Percentiles rank a stretch among this genome's conserved stretches.
These are phyloP conservation scores for Hassar affinis DNA, from an alignment of 2,113 vertebrate genomes.

Conservation along the genomic window DNA sequence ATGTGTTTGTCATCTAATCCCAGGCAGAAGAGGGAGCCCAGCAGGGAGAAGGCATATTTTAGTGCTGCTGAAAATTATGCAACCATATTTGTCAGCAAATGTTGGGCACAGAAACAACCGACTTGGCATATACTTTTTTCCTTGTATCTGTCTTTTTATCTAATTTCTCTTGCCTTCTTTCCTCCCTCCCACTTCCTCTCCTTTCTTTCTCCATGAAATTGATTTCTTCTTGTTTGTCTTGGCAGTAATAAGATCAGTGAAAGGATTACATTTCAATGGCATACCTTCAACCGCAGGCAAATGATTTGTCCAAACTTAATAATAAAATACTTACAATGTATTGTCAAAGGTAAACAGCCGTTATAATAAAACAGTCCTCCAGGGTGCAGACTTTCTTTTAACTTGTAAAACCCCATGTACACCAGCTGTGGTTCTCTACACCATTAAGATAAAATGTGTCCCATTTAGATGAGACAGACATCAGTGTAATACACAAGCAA, in stretches of 20 bases:
- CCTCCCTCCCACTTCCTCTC: conserved; percentile 65
- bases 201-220: conserved; percentile 75
- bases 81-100: conserved; percentile 60
- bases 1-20: conserved; percentile 65
- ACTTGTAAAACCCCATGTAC: conserved; percentile 92
- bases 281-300: conserved; percentile 97
- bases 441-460: conserved; percentile 87
- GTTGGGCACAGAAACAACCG: conserved; percentile 55
- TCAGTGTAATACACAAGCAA: conserved; percentile 68
- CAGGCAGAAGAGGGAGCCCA: conserved; percentile 51
- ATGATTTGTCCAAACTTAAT: conserved; percentile 99
- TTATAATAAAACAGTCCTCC: conserved; percentile 96
- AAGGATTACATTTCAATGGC: conserved; percentile 93
- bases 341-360: conserved; percentile 97
- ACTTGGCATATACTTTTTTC: conserved; percentile 57
- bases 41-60: conserved; percentile 56
- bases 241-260: conserved; percentile 89
- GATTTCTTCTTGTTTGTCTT: conserved; percentile 91
- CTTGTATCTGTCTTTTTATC: conserved; percentile 65
- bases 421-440: conserved; percentile 81
- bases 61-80: conserved; percentile 59
- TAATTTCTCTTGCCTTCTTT: conserved; percentile 72
- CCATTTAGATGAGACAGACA: conserved; percentile 79
- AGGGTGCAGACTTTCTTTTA: conserved; percentile 86
- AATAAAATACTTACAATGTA: conserved; percentile 96